Base-by-base conservation (phyloP, 2,888 invertebrate genomes). In the Aspidiotus destructor region DNA sequence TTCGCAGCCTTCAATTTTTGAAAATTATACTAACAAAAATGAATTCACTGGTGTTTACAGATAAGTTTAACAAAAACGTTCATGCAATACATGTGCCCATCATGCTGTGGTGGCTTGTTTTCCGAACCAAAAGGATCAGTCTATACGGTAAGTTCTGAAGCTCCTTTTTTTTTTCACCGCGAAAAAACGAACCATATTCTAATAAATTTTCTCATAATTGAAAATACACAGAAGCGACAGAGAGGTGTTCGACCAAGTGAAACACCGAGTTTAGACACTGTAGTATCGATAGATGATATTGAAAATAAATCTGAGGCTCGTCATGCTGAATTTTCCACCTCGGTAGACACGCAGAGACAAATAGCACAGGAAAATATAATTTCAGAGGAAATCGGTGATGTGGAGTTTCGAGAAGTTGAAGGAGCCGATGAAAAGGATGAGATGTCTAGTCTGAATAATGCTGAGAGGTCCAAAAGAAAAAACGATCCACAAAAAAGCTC, bases 31-130 rank as follows among this genome's bases (percentile, higher is more conserved):
- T 28, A 28, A 28, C 28, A 5, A 28, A 28, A 28, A 28, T 28
- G 28, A 28, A 28, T 28, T 28, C 5, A 28, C 28, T 28, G 28
- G 28, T 28, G 28, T 41, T 9, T 40, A 40, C 54, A 54, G 15
- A 17, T 54, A 10, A 58, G 40, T 48, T 60, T 58, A 6, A 17
- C 44, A 13, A 67, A 60, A 67, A 44, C 60, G 28, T 67, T 67
- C 58, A 67, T 67, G 67, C 67, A 67, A 67, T 52, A 60, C 17
- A 58, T 67, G 67, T 67, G 67, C n/a, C 67, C 67, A 40, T 67
- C 67, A 48, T 67, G 67, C 60, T 67, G 67, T 60, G 60, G 60
- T 28, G 67, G 67, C 3, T 48, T 67, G n/a, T 67, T 67, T 11
- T 67, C 67, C 2, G 67, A 67, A 40, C 58, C 67, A n/a, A 67